Base-by-base conservation (phyloP, 2,888 invertebrate species). In the Parnassius mnemosyne region DNA sequence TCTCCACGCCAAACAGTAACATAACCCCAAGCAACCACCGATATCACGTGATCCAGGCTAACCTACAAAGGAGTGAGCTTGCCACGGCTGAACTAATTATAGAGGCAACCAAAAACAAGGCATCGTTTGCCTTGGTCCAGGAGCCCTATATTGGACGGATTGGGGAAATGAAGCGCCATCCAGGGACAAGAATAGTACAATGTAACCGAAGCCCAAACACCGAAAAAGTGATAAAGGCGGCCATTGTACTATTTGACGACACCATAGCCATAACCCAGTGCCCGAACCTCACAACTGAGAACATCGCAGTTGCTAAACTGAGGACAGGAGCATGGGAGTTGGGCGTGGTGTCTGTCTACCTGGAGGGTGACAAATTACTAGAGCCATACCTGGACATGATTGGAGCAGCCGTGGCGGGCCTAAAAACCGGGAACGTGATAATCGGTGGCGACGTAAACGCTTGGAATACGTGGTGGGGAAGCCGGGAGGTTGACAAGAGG, bases 61-160 rank as follows among this genome's bases (percentile, higher is more conserved):
- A 54, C 44, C 10, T 25, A 16, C 25, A 34, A 34, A 20, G 10
- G 3, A 25, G 13, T 5, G 7, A 16, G 9, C 5, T 50, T 1
- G 50, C 50, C 3, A 50, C 20, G 7, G 1, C n/a, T 0, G 50
- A 50, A 13, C 7, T 50, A 1, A 13, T 50, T 5, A 13, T 16
- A 10, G 16, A n/a, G 5, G 50, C 50, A 13, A 16, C 3, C 5
- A 16, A n/a, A 50, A 3, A 10, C 3, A 50, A 50, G 10, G 10
- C 50, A 50, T 13, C 5, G 3, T 16, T 63, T 0, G 63, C 61
- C 3, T 13, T 65, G 3, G 11, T 65, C 7, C 63, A 63, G n/a
- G 61, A 66, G 56, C 66, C 66, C 2, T 64, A 66, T 20, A 47
- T 60, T 41, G 64, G 64, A 2, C 34, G 44, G 9, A 12, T 46